These are phyloP conservation scores for Channa maculata DNA, from an alignment of 2,113 vertebrate species.

Conservation along the genomic window DNA sequence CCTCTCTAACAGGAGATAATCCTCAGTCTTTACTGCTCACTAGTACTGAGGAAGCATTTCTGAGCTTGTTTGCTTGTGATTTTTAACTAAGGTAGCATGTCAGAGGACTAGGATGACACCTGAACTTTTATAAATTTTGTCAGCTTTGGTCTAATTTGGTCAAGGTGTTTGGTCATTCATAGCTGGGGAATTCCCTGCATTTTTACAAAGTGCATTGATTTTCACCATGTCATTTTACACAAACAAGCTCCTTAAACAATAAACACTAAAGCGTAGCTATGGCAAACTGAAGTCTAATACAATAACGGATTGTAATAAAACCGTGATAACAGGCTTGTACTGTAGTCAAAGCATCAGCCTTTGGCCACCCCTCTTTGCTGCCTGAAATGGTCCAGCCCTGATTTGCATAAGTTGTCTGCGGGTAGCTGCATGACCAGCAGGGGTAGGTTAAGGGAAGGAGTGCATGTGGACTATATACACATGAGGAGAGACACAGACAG, in stretches of 20 bases:
- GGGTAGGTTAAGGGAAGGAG: slow-evolving; percentile 84
- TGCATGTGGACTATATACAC: slow-evolving; percentile 73
- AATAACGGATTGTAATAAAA: slow-evolving; percentile 6
- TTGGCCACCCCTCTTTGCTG: slow-evolving; percentile 71
- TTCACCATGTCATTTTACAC: neutral
- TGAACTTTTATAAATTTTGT: neutral
- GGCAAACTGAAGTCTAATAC: too few relatives aligned
- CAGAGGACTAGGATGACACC: neutral
- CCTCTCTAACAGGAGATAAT: slow-evolving; percentile 68
- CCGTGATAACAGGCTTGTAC: neutral
- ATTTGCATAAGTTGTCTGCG: slow-evolving; percentile 94
- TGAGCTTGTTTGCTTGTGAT: slow-evolving; percentile 23
- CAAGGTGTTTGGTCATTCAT: slow-evolving; percentile 20
- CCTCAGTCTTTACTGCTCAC: slow-evolving; percentile 39
- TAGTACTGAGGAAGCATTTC: slow-evolving; percentile 29
- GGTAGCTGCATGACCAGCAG: slow-evolving; percentile 88
- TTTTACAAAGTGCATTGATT: neutral
- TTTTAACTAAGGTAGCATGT: slow-evolving; percentile 1
- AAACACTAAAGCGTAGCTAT: neutral
- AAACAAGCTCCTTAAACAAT: neutral
- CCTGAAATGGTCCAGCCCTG: slow-evolving; percentile 89
- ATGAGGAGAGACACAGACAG: slow-evolving; percentile 67
- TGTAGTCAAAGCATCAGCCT: slow-evolving; percentile 26
- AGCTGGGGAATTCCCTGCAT: slow-evolving; percentile 52
- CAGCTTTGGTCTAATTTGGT: slow-evolving; percentile 17